phyloP scores from a whole-genome alignment of 1,140 invertebrate genomes.

The Whitmania pigra region DNA sequence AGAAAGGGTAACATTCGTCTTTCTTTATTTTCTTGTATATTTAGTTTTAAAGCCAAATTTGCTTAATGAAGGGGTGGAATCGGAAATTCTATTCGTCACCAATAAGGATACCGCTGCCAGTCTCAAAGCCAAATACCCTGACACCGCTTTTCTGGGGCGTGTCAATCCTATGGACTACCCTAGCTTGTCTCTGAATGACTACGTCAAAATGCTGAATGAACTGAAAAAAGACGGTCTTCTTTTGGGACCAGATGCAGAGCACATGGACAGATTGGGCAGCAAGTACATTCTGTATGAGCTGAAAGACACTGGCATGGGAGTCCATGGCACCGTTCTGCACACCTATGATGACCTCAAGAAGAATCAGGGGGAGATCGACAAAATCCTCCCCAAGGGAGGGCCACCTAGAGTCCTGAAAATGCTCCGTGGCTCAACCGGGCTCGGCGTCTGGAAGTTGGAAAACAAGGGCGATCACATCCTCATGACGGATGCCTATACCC shows the following conservation, averaged over 20 bases:
- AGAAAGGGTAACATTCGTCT: slow-evolving; percentile 13
- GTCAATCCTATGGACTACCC: slow-evolving; percentile 26
- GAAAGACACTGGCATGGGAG: slow-evolving; percentile 24
- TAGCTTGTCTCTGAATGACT: slow-evolving; percentile 18
- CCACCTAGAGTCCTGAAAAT: slow-evolving; percentile 25
- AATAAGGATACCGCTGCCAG: slow-evolving; percentile 19
- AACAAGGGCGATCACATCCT: slow-evolving; percentile 23
- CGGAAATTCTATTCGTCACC: slow-evolving; percentile 22
- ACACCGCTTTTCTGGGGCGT: slow-evolving; percentile 25
- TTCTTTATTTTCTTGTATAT: background rate
- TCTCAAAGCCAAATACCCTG: slow-evolving; percentile 20
- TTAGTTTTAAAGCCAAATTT: background rate
- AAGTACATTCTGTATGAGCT: slow-evolving; percentile 25
- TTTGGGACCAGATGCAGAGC: slow-evolving; percentile 22
- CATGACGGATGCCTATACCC: slow-evolving; percentile 23
- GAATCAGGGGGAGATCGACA: slow-evolving; percentile 21
- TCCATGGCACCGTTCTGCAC: slow-evolving; percentile 18
- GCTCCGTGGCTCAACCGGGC: slow-evolving; percentile 24
- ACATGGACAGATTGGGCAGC: slow-evolving; percentile 24
- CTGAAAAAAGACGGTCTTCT: slow-evolving; percentile 19
- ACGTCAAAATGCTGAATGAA: slow-evolving; percentile 19
- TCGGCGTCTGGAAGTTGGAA: slow-evolving; percentile 26
- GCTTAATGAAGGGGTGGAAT: slow-evolving; percentile 16
- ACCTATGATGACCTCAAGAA: slow-evolving; percentile 15
- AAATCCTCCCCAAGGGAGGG: slow-evolving; percentile 22